Evolutionary conservation across 2,113 vertebrate species (phyloP).

Genomic region (Athene cunicularia): DNA sequence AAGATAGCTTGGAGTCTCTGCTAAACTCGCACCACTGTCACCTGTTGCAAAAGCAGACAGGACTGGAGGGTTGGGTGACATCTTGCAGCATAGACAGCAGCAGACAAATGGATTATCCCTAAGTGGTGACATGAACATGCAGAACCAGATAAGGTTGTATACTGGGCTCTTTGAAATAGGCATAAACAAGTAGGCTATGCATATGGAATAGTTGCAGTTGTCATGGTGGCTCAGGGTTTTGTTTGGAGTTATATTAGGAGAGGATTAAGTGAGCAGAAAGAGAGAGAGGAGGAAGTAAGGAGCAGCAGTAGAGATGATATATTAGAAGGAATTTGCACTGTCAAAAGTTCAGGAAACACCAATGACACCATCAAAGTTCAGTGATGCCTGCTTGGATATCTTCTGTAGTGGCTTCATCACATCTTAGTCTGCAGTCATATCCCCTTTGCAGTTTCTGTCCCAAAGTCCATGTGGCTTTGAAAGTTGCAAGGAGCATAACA

Average conservation of each 20-base stretch:
- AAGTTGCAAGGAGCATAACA: neutral
- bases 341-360: neutral
- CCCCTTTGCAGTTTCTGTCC: neutral
- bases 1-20: neutral
- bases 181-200: neutral
- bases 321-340: neutral
- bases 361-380: neutral
- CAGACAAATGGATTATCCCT: neutral
- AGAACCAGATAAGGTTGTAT: neutral
- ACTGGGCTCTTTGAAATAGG: neutral
- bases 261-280: neutral
- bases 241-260: neutral
- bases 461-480: neutral
- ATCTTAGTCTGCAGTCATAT: neutral
- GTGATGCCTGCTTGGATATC: neutral
- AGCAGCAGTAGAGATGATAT: neutral
- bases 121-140: neutral
- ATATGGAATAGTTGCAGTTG: neutral
- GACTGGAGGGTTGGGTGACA: neutral
- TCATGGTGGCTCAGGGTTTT: neutral
- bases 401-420: neutral
- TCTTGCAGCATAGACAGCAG: neutral
- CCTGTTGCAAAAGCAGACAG: neutral
- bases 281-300: neutral
- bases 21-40: neutral